phyloP scores from a whole-genome alignment of 2,888 invertebrate genomes.

The Aplocera efformata region DNA sequence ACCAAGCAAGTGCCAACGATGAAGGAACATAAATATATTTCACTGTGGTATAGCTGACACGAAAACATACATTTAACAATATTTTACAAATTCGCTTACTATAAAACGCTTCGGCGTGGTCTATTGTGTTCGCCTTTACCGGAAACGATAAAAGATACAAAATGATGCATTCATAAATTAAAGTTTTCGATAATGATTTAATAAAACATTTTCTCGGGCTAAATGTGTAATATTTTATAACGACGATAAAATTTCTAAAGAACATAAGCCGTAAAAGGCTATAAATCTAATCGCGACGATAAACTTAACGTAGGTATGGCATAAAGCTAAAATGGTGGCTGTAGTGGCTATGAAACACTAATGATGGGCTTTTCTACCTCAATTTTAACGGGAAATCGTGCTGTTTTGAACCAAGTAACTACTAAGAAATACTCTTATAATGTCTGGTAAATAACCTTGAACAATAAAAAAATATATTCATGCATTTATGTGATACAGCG shows the following conservation, averaged over 20 bases:
- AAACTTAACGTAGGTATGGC: constrained; percentile 10
- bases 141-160: constrained; percentile 16
- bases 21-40: too few species aligned
- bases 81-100: too few species aligned
- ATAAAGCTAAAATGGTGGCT: constrained; percentile 17
- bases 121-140: not conserved
- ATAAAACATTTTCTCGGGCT: constrained; percentile 8
- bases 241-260: constrained; percentile 16
- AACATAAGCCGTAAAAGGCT: constrained; percentile 17
- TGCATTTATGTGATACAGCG: too few species aligned
- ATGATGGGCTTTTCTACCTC: constrained; percentile 13
- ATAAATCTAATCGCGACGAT: constrained; percentile 20
- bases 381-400: constrained; percentile 5
- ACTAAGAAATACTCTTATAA: too few species aligned
- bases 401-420: not conserved
- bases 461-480: too few species aligned
- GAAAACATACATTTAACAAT: too few species aligned
- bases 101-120: too few species aligned
- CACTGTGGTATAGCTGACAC: too few species aligned
- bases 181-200: constrained; percentile 18
- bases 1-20: too few species aligned
- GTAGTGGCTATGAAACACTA: constrained; percentile 9
- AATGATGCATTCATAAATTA: constrained; percentile 19
- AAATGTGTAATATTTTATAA: constrained; percentile 18
- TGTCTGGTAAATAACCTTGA: too few species aligned